Evolutionary conservation across 2,888 invertebrate species (phyloP).

Genomic region (Platerodrilus igneus): DNA sequence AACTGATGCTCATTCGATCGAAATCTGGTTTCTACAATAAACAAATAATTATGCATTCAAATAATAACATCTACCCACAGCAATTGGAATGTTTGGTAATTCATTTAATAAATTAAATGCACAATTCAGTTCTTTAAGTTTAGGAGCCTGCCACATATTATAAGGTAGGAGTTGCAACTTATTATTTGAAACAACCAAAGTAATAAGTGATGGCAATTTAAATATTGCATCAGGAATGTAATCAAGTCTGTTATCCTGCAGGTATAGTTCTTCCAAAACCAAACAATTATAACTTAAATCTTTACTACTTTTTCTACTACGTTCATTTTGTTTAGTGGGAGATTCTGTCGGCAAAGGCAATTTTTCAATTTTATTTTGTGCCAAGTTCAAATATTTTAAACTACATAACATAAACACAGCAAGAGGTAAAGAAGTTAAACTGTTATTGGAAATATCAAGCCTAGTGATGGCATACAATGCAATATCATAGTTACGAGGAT

Average conservation of each 20-base stretch:
- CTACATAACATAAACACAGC: slow-evolving; percentile 81
- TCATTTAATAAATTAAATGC: slow-evolving; percentile 83
- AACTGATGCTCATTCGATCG: slow-evolving; percentile 45
- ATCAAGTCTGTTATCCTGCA: slow-evolving; percentile 88
- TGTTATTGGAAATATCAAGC: slow-evolving; percentile 88
- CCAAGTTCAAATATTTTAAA: slow-evolving; percentile 72
- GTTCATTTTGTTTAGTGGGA: slow-evolving; percentile 35
- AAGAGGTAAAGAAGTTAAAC: slow-evolving; percentile 71
- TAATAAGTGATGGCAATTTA: slow-evolving; percentile 68
- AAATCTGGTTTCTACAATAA: slow-evolving; percentile 35
- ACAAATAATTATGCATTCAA: neutral
- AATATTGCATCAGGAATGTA: slow-evolving; percentile 78
- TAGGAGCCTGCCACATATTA: slow-evolving; percentile 81
- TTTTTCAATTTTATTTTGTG: slow-evolving; percentile 82
- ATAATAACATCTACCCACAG: slow-evolving; percentile 37
- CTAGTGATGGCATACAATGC: slow-evolving; percentile 89
- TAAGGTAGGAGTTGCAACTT: slow-evolving; percentile 79
- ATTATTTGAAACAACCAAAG: slow-evolving; percentile 92
- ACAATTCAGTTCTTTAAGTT: slow-evolving; percentile 80
- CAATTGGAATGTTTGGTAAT: slow-evolving; percentile 59
- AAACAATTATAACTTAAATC: slow-evolving; percentile 62
- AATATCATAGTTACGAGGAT: slow-evolving; percentile 60
- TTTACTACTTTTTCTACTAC: slow-evolving; percentile 34
- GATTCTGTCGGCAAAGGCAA: slow-evolving; percentile 54
- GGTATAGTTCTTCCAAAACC: slow-evolving; percentile 80